These are phyloP conservation scores for Sepiola atlantica DNA, from an alignment of 2,888 invertebrate species.

Conservation along the genomic window DNA sequence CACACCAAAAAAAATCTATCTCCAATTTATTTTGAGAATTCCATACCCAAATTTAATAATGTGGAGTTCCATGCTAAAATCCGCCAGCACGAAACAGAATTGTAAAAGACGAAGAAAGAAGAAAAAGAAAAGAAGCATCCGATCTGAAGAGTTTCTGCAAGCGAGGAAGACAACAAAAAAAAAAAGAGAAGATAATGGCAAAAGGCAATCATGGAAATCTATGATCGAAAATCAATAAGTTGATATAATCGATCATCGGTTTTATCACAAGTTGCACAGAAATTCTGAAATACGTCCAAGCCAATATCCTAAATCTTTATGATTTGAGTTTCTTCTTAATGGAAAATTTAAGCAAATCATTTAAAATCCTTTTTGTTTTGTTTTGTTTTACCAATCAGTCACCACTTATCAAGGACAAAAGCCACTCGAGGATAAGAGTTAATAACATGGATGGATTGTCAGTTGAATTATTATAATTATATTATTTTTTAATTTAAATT, in stretches of 20 bases:
- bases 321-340: no score
- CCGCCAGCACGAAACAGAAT: not conserved
- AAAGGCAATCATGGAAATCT: not conserved
- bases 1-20: not conserved
- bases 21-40: constrained; percentile 1
- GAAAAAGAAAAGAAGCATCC: not conserved
- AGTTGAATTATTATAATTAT: no score
- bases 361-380: no score
- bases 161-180: not conserved
- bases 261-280: not conserved
- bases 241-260: not conserved
- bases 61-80: not conserved
- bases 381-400: no score
- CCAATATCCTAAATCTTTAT: not conserved
- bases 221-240: not conserved
- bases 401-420: no score
- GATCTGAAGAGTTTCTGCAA: not conserved
- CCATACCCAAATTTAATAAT: constrained; percentile 4
- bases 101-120: not conserved
- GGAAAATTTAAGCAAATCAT: no score
- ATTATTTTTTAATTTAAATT: no score
- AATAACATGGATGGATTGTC: no score
- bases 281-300: not conserved
- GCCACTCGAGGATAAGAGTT: no score
- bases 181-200: not conserved